phyloP scores from a whole-genome alignment of 2,113 vertebrate species.

The Labeo catla region DNA sequence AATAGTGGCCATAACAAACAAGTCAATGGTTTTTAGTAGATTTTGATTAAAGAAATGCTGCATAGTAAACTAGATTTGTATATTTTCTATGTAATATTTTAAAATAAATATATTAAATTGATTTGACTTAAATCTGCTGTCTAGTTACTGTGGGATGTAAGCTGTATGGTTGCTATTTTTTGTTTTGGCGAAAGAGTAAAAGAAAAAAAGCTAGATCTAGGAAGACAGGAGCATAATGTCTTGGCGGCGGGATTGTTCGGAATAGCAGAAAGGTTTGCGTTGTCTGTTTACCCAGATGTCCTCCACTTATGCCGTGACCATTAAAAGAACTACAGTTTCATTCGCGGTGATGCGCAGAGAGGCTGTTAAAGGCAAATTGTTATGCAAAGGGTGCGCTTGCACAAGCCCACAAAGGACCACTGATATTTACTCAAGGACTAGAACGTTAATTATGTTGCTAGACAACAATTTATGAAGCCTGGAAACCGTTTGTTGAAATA shows the following conservation, averaged over 20 bases:
- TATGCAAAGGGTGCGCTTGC: constrained; percentile 48
- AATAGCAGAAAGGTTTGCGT: not conserved
- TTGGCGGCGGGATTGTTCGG: constrained; percentile 19
- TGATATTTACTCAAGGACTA: constrained; percentile 63
- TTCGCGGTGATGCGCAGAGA: constrained; percentile 3
- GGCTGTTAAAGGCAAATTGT: constrained; percentile 44
- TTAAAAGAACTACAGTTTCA: constrained; percentile 22
- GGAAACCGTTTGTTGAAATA: constrained; percentile 69
- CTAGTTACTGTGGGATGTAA: not conserved
- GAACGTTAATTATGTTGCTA: constrained; percentile 71
- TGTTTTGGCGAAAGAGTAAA: not conserved
- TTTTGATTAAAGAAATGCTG: constrained; percentile 36
- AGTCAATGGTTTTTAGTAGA: not conserved
- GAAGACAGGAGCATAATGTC: not conserved
- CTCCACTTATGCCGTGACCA: constrained; percentile 11
- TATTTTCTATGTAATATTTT: constrained; percentile 27
- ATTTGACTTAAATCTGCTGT: constrained; percentile 26
- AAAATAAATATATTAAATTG: constrained; percentile 33
- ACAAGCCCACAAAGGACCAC: constrained; percentile 36
- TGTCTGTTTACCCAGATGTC: constrained; percentile 27
- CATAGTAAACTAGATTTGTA: constrained; percentile 24
- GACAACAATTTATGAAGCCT: constrained; percentile 72
- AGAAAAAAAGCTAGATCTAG: not conserved
- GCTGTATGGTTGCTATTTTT: not conserved
- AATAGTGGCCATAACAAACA: constrained; percentile 32